Evolutionary conservation across 2,888 invertebrate species (phyloP), one percentile per base, ranked within the genome.

Genomic region (Tipula vernalis): DNA sequence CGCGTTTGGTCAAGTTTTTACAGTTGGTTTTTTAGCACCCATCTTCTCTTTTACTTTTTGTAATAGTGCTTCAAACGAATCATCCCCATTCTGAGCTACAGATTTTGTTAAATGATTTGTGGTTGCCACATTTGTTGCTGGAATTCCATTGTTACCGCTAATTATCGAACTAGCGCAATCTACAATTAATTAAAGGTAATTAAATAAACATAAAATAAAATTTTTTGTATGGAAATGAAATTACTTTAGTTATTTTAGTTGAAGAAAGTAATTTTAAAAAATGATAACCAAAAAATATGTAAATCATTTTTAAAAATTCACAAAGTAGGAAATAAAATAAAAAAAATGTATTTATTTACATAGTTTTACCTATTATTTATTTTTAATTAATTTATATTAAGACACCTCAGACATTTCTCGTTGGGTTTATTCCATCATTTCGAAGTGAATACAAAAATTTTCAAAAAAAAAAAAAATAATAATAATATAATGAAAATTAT

Each of bases 61-160:
- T 84, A 91, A 87, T 42, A 91, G 88, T 5, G 90, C 90, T 87
- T 91, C 91, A 87, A 91, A 91, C 0, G 91, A 91, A 87, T 91
- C 91, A 18, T 57, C 28, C 13, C n/a, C 39, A 15, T 84, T 84
- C 6, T 84, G 84, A 6, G 41, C n/a, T 39, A 15, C 39, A 8
- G 36, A 39, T 39, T 84, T 84, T 15, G 36, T 84, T 84, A 39
- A 15, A 84, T 84, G 84, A 39, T 41, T 84, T 36, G 36, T 39
- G n/a, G 84, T 84, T 84, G 84, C 15, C 39, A 41, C 12, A 39
- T 84, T 84, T 36, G 84, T 39, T 39, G n/a, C 28, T 84, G 36
- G 84, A 39, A 36, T 39, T 6, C 36, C 15, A 6, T 36, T 86
- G 86, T 57, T 57, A 36, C 51, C 57, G 39, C 57, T 57, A 44